Evolutionary conservation across 2,797 vertebrate genomes (phyloP), one percentile per base, ranked within the genome.

Genomic region (Rhodeus uyekii): DNA sequence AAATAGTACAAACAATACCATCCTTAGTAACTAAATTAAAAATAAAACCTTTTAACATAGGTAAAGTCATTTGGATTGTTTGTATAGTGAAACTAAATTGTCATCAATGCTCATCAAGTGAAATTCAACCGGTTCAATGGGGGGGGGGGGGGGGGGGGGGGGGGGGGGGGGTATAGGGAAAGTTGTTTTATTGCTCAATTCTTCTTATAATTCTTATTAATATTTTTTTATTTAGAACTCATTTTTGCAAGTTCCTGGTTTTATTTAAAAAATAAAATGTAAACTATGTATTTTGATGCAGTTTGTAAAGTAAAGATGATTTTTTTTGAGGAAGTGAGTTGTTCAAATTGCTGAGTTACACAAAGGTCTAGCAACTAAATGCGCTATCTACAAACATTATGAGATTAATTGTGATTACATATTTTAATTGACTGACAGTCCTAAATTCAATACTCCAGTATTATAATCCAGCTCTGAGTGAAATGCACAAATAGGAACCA

Each of bases 401-500:
- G 18, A 58, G 24, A 69, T 58, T 32, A 55, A 79, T 55, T 79
- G 24, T 39, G 48, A 69, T 39, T 42, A 58, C 34, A 32, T 71
- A 34, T 60, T 60, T 69, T 1, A 24, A 80, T 24, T 32, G 67
- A 60, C 27, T 36, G 53, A 60, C 22, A 61, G 32, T 22, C 55
- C 13, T 24, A 60, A 69, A 60, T 36, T 46, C 27, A 46, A 16
- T 29, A 9, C 39, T 46, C 12, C 29, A 71, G 38, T 24, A 24
- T 46, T 46, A 80, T 72, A 42, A 53, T 78, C 44, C 38, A 74
- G 22, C 24, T 76, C 27, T 42, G 74, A 71, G 42, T 64, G 29
- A 72, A 46, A 64, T 19, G 74, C 77, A 36, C 63, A 78, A 67
- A 80, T 65, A 78, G 16, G 36, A 76, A 71, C 42, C 63, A 46